These are phyloP conservation scores for Riparia riparia DNA, from an alignment of 2,113 vertebrate genomes.

Conservation along the genomic window DNA sequence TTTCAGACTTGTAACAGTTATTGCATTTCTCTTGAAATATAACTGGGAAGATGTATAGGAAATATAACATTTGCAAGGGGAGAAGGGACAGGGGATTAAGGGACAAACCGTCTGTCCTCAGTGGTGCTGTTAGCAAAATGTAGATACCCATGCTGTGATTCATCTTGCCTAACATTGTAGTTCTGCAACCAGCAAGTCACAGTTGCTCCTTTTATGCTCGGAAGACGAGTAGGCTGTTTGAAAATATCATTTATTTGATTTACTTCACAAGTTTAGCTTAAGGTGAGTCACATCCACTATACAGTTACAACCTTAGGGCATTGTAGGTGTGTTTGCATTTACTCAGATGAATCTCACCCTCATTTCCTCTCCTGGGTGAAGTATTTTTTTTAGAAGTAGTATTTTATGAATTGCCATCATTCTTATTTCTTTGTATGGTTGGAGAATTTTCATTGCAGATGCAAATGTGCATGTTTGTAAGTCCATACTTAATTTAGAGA, in stretches of 20 bases:
- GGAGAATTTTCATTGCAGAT: neutral
- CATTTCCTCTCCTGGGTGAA: neutral
- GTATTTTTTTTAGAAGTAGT: neutral
- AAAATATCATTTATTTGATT: constrained; percentile 2
- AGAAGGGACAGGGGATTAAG: neutral
- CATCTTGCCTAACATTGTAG: neutral
- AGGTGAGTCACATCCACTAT: neutral
- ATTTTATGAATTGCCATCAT: neutral
- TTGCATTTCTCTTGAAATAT: neutral
- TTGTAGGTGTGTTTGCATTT: neutral
- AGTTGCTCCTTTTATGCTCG: neutral
- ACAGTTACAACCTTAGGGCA: neutral
- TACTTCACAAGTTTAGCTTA: neutral
- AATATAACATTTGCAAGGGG: neutral
- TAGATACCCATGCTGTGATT: neutral
- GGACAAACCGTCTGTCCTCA: neutral
- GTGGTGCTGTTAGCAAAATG: neutral
- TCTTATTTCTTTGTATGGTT: neutral
- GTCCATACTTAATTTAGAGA: neutral
- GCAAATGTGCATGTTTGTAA: neutral
- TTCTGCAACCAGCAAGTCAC: neutral
- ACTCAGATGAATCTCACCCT: neutral
- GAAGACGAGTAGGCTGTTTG: neutral
- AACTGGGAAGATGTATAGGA: neutral
- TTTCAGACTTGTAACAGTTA: neutral